Percentiles rank a stretch among this genome's conserved stretches.
Conservation (phyloP, 2,888 invertebrate species). For the Tetheella fluctuosa region DNA sequence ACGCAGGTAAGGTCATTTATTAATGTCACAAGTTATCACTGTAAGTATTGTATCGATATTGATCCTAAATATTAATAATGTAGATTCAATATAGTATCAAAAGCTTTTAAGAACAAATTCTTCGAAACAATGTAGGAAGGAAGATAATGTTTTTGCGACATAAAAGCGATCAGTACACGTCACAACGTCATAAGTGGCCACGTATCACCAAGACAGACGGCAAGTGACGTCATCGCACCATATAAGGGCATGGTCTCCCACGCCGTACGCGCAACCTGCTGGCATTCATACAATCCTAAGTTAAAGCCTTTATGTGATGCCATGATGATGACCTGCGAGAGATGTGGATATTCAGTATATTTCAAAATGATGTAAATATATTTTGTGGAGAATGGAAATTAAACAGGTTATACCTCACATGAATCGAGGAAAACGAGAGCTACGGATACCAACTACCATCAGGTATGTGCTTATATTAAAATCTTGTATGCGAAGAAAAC, state of each 20-base stretch:
- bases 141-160: slow-evolving; percentile 5
- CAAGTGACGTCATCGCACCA: slow-evolving; percentile 59
- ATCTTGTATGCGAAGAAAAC: neutral
- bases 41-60: neutral
- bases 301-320: neutral
- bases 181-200: slow-evolving; percentile 27
- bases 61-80: neutral
- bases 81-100: neutral
- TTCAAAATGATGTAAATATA: neutral
- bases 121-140: slow-evolving; percentile 5
- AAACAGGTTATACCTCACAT: too few species aligned
- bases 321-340: neutral
- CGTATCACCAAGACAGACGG: slow-evolving; percentile 32
- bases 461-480: neutral
- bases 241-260: slow-evolving; percentile 54
- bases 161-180: slow-evolving; percentile 9
- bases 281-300: slow-evolving; percentile 18
- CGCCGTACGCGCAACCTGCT: slow-evolving; percentile 38
- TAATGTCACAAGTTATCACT: too few species aligned
- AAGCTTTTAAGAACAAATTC: slow-evolving; percentile 1
- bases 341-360: neutral
- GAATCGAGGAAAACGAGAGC: too few species aligned
- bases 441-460: too few species aligned
- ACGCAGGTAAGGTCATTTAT: too few species aligned
- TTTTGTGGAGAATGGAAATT: too few species aligned